Percentiles rank a stretch among this genome's conserved stretches.
These are phyloP conservation scores for Apis dorsata DNA, from an alignment of 1,140 invertebrate species.

Conservation along the genomic window DNA sequence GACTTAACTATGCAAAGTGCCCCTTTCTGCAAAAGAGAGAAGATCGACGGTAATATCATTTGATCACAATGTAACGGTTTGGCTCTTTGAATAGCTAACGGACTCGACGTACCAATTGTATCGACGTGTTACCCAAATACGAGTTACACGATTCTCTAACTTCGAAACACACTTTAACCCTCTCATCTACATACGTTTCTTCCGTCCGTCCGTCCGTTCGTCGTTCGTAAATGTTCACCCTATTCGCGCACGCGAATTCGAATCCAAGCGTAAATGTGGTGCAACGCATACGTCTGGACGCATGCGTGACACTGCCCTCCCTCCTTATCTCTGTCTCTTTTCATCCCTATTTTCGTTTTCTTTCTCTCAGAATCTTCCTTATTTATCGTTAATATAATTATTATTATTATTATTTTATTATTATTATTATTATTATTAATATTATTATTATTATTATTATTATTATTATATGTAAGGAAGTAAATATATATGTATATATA, in stretches of 20 bases:
- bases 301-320: no score
- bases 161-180: constrained; percentile 8
- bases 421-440: no score
- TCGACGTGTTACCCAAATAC: not conserved
- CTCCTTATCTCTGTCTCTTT: no score
- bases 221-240: not conserved
- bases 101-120: constrained; percentile 62
- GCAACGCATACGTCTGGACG: not conserved
- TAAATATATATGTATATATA: constrained; percentile 52
- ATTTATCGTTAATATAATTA: no score
- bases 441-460: constrained; percentile 35
- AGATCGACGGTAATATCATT: constrained; percentile 76
- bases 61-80: constrained; percentile 71
- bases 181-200: not conserved
- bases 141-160: constrained; percentile 5
- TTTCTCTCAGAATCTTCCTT: constrained; percentile 27
- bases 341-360: not conserved
- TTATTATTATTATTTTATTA: no score
- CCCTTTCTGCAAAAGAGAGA: constrained; percentile 65
- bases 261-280: not conserved
- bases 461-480: constrained; percentile 29
- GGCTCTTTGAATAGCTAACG: constrained; percentile 78
- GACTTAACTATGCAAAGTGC: constrained; percentile 77
- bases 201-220: not conserved
- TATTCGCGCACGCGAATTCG: not conserved